phyloP scores from a whole-genome alignment of 2,888 invertebrate species.

The Byasa hedistus region DNA sequence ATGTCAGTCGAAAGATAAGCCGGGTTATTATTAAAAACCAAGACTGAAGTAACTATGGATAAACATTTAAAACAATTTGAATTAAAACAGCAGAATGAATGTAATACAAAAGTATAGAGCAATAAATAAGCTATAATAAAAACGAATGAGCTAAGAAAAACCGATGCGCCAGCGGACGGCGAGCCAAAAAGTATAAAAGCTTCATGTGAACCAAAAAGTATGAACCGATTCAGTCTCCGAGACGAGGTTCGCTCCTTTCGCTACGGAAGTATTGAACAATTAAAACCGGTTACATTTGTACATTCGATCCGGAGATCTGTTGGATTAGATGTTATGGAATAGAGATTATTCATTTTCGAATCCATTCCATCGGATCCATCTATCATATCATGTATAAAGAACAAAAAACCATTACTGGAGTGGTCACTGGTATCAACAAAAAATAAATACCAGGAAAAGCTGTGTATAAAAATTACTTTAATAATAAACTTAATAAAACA shows the following conservation, averaged over 20 bases:
- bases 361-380: too few relatives aligned
- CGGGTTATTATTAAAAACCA: too few relatives aligned
- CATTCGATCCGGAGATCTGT: slow-evolving; percentile 44
- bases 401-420: too few relatives aligned
- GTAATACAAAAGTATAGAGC: slow-evolving; percentile 32
- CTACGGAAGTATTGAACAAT: slow-evolving; percentile 70
- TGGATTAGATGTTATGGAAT: slow-evolving; percentile 25
- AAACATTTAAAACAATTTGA: slow-evolving; percentile 18
- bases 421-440: too few relatives aligned
- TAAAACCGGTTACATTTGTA: slow-evolving; percentile 58
- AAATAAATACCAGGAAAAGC: too few relatives aligned
- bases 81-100: slow-evolving; percentile 18
- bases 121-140: slow-evolving; percentile 51
- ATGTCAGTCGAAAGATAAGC: too few relatives aligned
- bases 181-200: slow-evolving; percentile 57
- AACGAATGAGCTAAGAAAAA: slow-evolving; percentile 54
- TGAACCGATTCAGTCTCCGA: slow-evolving; percentile 58
- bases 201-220: slow-evolving; percentile 57
- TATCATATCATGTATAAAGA: too few relatives aligned
- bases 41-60: not conserved
- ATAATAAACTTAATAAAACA: too few relatives aligned
- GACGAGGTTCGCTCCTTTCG: slow-evolving; percentile 54
- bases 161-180: slow-evolving; percentile 52
- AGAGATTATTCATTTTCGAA: slow-evolving; percentile 7
- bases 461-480: too few relatives aligned